Percentiles rank a stretch among this genome's conserved stretches.
These are phyloP conservation scores for Caenorhabditis uteleia DNA, from an alignment of 2,888 invertebrate genomes.

Conservation along the genomic window DNA sequence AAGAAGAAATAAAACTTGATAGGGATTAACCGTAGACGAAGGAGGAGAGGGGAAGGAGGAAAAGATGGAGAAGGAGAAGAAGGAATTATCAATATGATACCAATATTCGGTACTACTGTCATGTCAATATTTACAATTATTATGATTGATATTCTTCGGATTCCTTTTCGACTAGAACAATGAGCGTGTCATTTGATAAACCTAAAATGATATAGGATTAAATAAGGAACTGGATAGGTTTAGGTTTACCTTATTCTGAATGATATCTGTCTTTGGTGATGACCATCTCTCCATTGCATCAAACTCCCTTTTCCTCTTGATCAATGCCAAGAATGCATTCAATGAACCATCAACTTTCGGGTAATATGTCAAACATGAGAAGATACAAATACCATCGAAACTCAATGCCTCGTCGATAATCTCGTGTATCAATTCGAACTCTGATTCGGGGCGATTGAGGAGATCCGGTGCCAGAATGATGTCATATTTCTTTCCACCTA, in stretches of 20 bases:
- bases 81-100: too few species aligned
- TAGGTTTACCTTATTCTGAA: constrained; percentile 44
- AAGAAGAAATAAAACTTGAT: too few species aligned
- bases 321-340: constrained; percentile 51
- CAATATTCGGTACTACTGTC: too few species aligned
- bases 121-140: too few species aligned
- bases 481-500: constrained; percentile 62
- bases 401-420: constrained; percentile 54
- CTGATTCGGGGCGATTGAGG: constrained; percentile 48
- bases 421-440: constrained; percentile 58
- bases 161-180: constrained; percentile 37
- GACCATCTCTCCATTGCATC: constrained; percentile 61
- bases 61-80: too few species aligned
- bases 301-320: constrained; percentile 54
- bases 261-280: constrained; percentile 47
- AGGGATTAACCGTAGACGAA: too few species aligned
- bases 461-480: constrained; percentile 64
- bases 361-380: constrained; percentile 61
- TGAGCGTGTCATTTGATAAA: constrained; percentile 45
- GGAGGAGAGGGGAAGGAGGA: too few species aligned
- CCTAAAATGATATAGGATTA: constrained; percentile 5
- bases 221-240: not conserved
- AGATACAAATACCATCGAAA: constrained; percentile 60
- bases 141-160: too few species aligned
- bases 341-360: constrained; percentile 54